Base-by-base conservation (phyloP, 2,888 invertebrate genomes). In the Stenurella melanura region DNA sequence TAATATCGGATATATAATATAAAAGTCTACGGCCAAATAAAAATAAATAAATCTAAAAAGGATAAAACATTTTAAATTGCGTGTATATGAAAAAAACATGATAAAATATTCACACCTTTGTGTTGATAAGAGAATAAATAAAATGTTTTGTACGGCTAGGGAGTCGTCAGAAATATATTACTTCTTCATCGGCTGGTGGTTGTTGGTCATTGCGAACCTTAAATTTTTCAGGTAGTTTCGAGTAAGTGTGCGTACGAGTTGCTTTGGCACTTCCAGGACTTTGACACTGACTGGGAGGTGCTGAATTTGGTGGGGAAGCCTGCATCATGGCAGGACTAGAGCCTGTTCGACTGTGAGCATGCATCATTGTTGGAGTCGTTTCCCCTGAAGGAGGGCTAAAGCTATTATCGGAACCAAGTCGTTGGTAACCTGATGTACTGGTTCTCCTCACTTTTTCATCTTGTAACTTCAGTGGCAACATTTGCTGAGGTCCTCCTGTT, bases 251-350 rank as follows among this genome's bases (percentile, higher is more conserved):
- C 42, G 94, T 94, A 86, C 94, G 86, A 15, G 87, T 81, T n/a
- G 89, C 88, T 83, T 86, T 87, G 30, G 84, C 82, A 64, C 83
- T 78, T 19, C 83, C 79, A 82, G 83, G 54, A 86, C 87, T 81
- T 84, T 88, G 85, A 73, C 80, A 80, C 77, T 82, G 86, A 82
- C 78, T 87, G 83, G 83, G 82, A 86, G 81, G 77, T 74, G 79
- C 74, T 17, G 83, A 80, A 34, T 76, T 80, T n/a, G 83, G 85
- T 11, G 93, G 91, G 17, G 93, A 90, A 61, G 91, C 91, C 83
- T 93, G 93, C 89, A 94, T 93, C 87, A 92, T 91, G 12, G 94
- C 96, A 30, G 96, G 96, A 83, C 96, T 96, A 82, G 96, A 96
- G 72, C 96, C 96, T 0, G 96, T 95, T 72, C 96, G 92, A 0